These are phyloP conservation scores for Dendrocincla fuliginosa DNA, from an alignment of 2,797 vertebrate genomes.

Conservation along the genomic window DNA sequence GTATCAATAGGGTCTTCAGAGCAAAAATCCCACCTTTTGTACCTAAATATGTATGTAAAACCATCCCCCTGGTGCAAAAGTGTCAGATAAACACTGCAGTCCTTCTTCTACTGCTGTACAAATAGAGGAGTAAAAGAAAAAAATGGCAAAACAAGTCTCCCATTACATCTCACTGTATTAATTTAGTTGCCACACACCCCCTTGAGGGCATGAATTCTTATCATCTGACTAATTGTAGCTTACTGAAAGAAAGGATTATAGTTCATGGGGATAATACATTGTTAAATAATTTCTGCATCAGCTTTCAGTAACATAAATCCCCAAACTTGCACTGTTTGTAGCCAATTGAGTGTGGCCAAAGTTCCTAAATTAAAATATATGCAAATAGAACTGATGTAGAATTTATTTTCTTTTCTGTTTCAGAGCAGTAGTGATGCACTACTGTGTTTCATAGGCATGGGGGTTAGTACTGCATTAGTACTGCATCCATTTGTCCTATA, in stretches of 20 bases:
- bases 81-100: neutral
- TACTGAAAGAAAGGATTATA: neutral
- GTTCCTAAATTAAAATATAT: neutral
- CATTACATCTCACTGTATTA: neutral
- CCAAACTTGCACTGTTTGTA: neutral
- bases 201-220: neutral
- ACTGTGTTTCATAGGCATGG: neutral
- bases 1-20: neutral
- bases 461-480: neutral
- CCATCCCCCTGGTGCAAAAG: neutral
- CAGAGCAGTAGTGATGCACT: neutral
- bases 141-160: neutral
- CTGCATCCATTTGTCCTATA: neutral
- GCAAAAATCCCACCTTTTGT: neutral
- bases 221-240: neutral
- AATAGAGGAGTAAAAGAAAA: neutral
- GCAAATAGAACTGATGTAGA: neutral
- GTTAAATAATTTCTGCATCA: neutral
- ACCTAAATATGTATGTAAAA: neutral
- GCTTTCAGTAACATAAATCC: neutral
- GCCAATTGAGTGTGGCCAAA: neutral
- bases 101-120: neutral
- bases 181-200: neutral
- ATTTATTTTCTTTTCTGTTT: neutral
- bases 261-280: neutral